These are phyloP conservation scores for Homalodisca vitripennis DNA, from an alignment of 1,140 invertebrate species.

Conservation along the genomic window DNA sequence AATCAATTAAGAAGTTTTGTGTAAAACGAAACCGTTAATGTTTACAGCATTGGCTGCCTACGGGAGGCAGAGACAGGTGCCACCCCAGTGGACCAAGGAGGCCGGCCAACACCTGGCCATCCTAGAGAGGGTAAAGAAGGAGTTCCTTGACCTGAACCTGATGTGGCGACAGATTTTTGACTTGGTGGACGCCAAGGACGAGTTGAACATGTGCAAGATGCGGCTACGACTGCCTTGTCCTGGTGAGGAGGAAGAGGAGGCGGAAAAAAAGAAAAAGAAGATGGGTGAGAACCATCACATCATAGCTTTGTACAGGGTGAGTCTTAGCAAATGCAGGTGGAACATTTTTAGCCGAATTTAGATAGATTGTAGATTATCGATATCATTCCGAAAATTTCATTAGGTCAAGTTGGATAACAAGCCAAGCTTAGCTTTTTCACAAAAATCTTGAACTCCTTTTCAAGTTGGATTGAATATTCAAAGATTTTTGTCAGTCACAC, in stretches of 20 bases:
- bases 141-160: conserved; percentile 62
- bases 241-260: conserved; percentile 49
- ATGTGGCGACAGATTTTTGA: conserved; percentile 61
- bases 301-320: conserved; percentile 53
- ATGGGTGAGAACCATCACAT: conserved; percentile 49
- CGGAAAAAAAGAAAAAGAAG: conserved; percentile 38
- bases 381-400: too few relatives aligned
- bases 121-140: conserved; percentile 62
- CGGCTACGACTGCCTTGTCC: conserved; percentile 56
- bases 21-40: too few relatives aligned
- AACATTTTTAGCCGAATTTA: too few relatives aligned
- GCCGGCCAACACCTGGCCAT: conserved; percentile 57
- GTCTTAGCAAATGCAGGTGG: too few relatives aligned
- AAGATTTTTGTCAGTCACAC: too few relatives aligned
- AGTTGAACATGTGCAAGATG: conserved; percentile 72
- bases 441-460: too few relatives aligned
- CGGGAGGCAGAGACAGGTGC: conserved; percentile 10
- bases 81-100: conserved; percentile 45
- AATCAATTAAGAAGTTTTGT: too few relatives aligned
- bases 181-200: conserved; percentile 57
- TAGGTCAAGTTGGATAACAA: too few relatives aligned
- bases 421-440: too few relatives aligned
- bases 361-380: too few relatives aligned
- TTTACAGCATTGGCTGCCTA: background rate
- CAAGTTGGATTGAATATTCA: too few relatives aligned